Conservation (phyloP, 2,888 invertebrate species). For the Drosophila nigricruria region DNA sequence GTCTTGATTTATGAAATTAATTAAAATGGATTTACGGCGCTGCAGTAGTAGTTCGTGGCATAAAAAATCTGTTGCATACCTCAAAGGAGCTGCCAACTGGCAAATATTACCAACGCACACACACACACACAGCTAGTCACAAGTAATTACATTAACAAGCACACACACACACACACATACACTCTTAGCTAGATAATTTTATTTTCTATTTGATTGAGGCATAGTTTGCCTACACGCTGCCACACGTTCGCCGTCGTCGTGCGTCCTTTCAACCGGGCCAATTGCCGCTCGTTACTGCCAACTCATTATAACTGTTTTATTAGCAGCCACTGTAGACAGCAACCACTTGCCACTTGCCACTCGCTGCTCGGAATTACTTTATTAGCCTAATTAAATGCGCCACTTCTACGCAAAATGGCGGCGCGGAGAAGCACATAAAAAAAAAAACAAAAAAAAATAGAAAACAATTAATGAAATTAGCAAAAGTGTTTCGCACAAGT, state of each 20-base stretch:
- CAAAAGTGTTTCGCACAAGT: slow-evolving; percentile 44
- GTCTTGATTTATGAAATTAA: slow-evolving; percentile 78
- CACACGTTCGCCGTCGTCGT: not conserved
- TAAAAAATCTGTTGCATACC: slow-evolving; percentile 70
- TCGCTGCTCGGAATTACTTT: slow-evolving; percentile 71
- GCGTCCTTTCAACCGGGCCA: slow-evolving; percentile 30
- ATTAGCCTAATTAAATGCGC: slow-evolving; percentile 78
- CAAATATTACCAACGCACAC: slow-evolving; percentile 37
- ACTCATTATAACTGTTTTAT: slow-evolving; percentile 80
- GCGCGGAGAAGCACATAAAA: slow-evolving; percentile 23
- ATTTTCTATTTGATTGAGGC: slow-evolving; percentile 60
- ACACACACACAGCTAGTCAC: slow-evolving; percentile 4
- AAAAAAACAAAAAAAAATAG: not conserved
- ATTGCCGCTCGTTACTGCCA: slow-evolving; percentile 51
- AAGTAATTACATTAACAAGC: slow-evolving; percentile 26
- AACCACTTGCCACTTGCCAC: slow-evolving; percentile 41
- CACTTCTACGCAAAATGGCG: slow-evolving; percentile 67
- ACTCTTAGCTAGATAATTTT: slow-evolving; percentile 50
- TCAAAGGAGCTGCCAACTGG: slow-evolving; percentile 40
- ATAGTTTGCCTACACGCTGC: slow-evolving; percentile 12
- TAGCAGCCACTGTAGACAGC: slow-evolving; percentile 51
- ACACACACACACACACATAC: slow-evolving; percentile 1
- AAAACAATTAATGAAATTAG: slow-evolving; percentile 77
- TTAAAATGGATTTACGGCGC: slow-evolving; percentile 64
- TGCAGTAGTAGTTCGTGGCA: not conserved